A percentile compares a stretch with the other conserved stretches of the same genome.
Evolutionary conservation across 2,113 vertebrate species (phyloP).

Genomic region (Sorex araneus): DNA sequence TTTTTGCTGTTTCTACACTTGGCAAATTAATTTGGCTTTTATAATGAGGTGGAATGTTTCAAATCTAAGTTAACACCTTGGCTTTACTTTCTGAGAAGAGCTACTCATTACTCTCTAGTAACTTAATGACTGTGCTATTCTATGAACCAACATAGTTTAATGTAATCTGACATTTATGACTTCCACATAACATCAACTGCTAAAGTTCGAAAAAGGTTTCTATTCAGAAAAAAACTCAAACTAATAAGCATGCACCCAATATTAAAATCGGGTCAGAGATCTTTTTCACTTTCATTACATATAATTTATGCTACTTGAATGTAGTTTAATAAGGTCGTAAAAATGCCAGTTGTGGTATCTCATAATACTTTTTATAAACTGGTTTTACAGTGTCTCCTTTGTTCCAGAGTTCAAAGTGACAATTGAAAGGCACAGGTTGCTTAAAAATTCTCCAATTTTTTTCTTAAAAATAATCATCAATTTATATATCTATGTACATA

Average conservation of each 20-base stretch:
- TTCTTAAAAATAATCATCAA: conserved; percentile 81
- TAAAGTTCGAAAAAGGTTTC: conserved; percentile 87
- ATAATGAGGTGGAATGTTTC: conserved; percentile 87
- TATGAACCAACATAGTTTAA: conserved; percentile 86
- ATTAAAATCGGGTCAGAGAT: conserved; percentile 91
- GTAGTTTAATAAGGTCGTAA: conserved; percentile 93
- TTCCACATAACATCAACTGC: conserved; percentile 89
- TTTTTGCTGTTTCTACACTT: conserved; percentile 77
- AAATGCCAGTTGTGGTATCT: conserved; percentile 93
- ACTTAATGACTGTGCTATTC: conserved; percentile 87
- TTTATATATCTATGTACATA: conserved; percentile 82
- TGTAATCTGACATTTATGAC: conserved; percentile 90
- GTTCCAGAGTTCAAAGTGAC: conserved; percentile 93
- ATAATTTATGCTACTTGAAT: conserved; percentile 93
- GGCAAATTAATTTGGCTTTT: conserved; percentile 77
- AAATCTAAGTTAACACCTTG: conserved; percentile 89
- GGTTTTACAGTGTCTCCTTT: conserved; percentile 93
- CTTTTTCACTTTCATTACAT: conserved; percentile 91
- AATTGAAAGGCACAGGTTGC: conserved; percentile 91
- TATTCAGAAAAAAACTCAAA: conserved; percentile 87
- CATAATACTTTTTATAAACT: conserved; percentile 94
- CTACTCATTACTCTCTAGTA: conserved; percentile 85
- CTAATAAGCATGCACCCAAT: conserved; percentile 90
- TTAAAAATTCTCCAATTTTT: conserved; percentile 86
- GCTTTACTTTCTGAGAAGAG: conserved; percentile 86